Base-by-base conservation (phyloP, 2,113 vertebrate species). In the Semicossyphus pulcher region DNA sequence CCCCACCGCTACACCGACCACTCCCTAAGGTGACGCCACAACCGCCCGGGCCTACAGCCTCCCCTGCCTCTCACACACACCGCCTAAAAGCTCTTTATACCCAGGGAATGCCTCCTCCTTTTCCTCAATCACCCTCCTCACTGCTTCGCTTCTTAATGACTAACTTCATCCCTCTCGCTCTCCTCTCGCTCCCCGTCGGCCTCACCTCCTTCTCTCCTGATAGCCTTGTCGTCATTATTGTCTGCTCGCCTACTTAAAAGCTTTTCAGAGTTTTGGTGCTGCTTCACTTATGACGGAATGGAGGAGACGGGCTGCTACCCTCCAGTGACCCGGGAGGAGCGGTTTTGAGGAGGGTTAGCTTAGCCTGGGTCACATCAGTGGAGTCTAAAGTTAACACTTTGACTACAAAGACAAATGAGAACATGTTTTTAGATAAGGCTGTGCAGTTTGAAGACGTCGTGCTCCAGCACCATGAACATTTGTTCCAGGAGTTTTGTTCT, bases 51-150 rank as follows among this genome's bases (percentile, higher is more conserved):
- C 72, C 42, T 1, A 12, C 57, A 32, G 20, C 37, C 44, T 69
- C 58, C 65, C 23, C 59, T 20, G 62, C 72, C 39, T 61, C 74
- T 66, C 76, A 15, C 41, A 74, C 61, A 78, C 52, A 34, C 69
- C 18, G 54, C 77, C 80, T 92, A 91, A 92, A 89, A 93, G 91
- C 89, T 71, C 67, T 32, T 58, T 34, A 56, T 53, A 51, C 47
- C 85, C 52, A 18, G 85, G 80, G 86, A 89, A 78, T 20, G 39
- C 34, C 61, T 32, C 52, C 44, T 29, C 57, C 72, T 66, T n/a
- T 64, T 72, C 69, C 76, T 85, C 69, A 61, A 64, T 53, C 34
- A 26, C 49, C 42, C 60, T 42, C 23, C 75, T 44, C 72, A n/a
- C 56, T 0, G 34, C 25, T 63, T 78, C 74, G 16, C 67, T 63